Conservation (phyloP, 1,140 invertebrate species). For the Orussus abietinus region DNA sequence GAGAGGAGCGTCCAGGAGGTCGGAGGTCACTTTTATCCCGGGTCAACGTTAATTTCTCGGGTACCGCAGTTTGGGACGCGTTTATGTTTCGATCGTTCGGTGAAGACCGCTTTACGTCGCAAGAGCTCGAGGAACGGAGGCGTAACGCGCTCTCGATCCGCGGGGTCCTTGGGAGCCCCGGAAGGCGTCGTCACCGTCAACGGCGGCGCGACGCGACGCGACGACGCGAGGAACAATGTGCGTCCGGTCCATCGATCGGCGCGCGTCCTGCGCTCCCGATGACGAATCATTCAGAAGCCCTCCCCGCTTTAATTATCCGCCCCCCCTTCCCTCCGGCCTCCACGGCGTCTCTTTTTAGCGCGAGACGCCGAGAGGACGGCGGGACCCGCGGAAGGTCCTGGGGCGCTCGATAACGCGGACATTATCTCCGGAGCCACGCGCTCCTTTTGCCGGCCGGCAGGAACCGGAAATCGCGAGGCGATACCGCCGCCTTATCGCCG, state of each 20-base stretch:
- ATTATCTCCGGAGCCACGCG: conserved; percentile 40
- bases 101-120: too few relatives aligned
- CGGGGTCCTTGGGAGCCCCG: too few relatives aligned
- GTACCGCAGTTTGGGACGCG: too few relatives aligned
- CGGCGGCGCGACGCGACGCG: conserved; percentile 17
- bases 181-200: conserved; percentile 17
- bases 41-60: too few relatives aligned
- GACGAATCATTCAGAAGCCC: conserved; percentile 29
- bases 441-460: conserved; percentile 47
- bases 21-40: too few relatives aligned
- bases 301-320: conserved; percentile 27
- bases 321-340: conserved; percentile 5
- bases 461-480: conserved; percentile 44
- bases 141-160: too few relatives aligned
- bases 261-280: conserved; percentile 21
- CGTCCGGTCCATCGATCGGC: conserved; percentile 21
- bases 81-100: conserved; percentile 26
- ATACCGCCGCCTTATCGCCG: conserved; percentile 37
- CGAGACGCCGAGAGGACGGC: too few relatives aligned
- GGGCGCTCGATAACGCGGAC: conserved; percentile 17
- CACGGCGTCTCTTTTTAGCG: too few relatives aligned
- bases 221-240: conserved; percentile 24
- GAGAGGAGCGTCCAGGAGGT: too few relatives aligned
- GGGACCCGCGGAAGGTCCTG: too few relatives aligned
- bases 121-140: neutral